A percentile compares a stretch with the other conserved stretches of the same genome.
Evolutionary conservation across 2,797 vertebrate genomes (phyloP).

Genomic region (Decapterus maruadsi): DNA sequence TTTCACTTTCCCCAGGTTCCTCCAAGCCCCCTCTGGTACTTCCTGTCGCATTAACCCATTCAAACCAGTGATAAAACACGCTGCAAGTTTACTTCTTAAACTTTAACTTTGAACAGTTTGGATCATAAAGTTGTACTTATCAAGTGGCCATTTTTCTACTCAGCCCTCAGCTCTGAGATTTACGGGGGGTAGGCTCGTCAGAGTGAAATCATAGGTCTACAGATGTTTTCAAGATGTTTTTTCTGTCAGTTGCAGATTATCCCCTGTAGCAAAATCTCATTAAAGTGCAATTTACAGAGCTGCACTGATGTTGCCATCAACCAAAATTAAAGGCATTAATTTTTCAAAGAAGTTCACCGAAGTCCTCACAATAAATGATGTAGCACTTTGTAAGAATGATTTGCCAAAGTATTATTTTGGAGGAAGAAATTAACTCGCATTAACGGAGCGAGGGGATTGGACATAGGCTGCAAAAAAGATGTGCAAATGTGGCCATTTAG

Average conservation of each 20-base stretch:
- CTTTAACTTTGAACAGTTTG: conserved; percentile 79
- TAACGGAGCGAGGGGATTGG: conserved; percentile 91
- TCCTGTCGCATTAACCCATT: conserved; percentile 21
- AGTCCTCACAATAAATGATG: conserved; percentile 99
- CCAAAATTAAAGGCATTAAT: conserved; percentile 99
- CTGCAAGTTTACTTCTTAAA: conserved; percentile 74
- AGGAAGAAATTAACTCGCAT: conserved; percentile 90
- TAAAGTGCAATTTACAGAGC: conserved; percentile 99
- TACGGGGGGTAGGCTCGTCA: conserved; percentile 94
- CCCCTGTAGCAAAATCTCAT: conserved; percentile 99
- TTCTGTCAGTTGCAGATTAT: conserved; percentile 99
- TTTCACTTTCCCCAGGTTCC: conserved; percentile 87
- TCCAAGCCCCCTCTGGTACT: conserved; percentile 60
- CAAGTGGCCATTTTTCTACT: conserved; percentile 89
- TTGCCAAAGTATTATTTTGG: conserved; percentile 96
- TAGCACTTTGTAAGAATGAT: conserved; percentile 98
- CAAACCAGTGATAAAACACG: background rate
- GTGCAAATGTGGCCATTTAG: conserved; percentile 94
- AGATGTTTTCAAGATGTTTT: conserved; percentile 99
- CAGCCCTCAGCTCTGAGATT: conserved; percentile 90
- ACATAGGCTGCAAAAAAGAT: conserved; percentile 90
- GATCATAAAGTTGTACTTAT: conserved; percentile 87
- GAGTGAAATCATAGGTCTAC: conserved; percentile 99
- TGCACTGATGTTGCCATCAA: conserved; percentile 99
- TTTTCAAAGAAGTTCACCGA: conserved; percentile 98